These are phyloP conservation scores for Cossypha dichroa DNA, from an alignment of 2,797 vertebrate genomes.

Conservation along the genomic window DNA sequence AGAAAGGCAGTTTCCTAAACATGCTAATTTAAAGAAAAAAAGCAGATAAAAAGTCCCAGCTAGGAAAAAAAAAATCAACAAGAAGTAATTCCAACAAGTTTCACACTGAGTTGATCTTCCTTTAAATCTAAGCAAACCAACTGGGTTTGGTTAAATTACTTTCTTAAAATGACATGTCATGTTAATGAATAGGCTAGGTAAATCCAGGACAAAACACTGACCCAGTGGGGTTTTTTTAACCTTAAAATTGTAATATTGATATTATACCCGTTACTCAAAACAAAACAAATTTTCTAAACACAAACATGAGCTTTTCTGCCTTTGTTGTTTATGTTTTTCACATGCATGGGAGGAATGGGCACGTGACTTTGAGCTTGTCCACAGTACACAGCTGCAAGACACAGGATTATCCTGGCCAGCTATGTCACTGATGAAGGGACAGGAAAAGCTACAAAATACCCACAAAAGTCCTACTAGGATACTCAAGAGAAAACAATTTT, in stretches of 20 bases:
- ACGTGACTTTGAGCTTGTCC: fast-evolving
- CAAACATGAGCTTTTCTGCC: not conserved
- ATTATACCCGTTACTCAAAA: not conserved
- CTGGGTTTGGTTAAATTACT: not conserved
- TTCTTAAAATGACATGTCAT: not conserved
- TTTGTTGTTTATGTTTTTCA: not conserved
- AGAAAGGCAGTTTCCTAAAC: not conserved
- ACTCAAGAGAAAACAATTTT: not conserved
- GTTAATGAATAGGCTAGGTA: not conserved
- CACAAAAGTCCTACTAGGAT: not conserved
- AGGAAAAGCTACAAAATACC: not conserved
- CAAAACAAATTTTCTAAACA: not conserved
- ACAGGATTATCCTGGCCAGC: not conserved
- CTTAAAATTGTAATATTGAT: not conserved
- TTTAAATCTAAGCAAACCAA: not conserved
- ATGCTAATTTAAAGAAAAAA: not conserved
- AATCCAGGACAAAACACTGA: not conserved
- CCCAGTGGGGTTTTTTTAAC: not conserved
- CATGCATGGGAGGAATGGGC: not conserved
- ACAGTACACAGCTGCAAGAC: not conserved
- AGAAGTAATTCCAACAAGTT: not conserved
- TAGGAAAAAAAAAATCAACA: not conserved
- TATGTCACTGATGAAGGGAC: not conserved
- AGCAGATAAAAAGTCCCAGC: not conserved
- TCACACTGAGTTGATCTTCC: not conserved